These are phyloP conservation scores for Parauchenoglanis punctatus DNA, from an alignment of 2,797 vertebrate species.

Conservation along the genomic window DNA sequence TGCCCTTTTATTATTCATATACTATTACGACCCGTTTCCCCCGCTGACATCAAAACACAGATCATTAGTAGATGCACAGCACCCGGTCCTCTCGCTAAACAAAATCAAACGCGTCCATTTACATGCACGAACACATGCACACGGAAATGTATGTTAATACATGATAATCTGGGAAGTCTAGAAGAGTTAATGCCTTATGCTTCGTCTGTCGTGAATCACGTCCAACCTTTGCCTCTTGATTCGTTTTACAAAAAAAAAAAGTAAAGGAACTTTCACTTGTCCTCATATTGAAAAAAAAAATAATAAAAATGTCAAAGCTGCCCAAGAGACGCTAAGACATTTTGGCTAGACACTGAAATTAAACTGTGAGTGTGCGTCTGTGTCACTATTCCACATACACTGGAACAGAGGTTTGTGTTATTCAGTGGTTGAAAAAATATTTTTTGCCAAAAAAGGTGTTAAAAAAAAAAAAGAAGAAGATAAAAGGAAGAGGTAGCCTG, in stretches of 20 bases:
- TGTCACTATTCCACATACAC: slow-evolving; percentile 55
- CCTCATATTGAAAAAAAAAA: slow-evolving; percentile 26
- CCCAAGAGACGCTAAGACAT: slow-evolving; percentile 52
- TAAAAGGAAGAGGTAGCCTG: slow-evolving; percentile 62
- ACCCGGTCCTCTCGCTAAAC: not conserved
- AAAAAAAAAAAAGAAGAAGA: slow-evolving; percentile 60
- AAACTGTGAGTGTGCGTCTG: slow-evolving; percentile 61
- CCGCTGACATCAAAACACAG: not conserved
- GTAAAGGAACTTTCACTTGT: slow-evolving; percentile 5
- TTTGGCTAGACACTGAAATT: slow-evolving; percentile 54
- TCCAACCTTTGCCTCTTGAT: slow-evolving; percentile 25
- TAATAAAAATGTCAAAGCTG: slow-evolving; percentile 42
- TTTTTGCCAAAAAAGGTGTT: slow-evolving; percentile 70
- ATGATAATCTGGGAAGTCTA: slow-evolving; percentile 17
- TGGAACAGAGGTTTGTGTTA: slow-evolving; percentile 60
- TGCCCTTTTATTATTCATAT: not conserved
- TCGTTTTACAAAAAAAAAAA: slow-evolving; percentile 1
- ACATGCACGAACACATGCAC: not conserved
- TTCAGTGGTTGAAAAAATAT: slow-evolving; percentile 70
- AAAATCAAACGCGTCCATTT: not conserved
- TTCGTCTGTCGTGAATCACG: slow-evolving; percentile 30
- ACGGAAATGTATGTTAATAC: not conserved
- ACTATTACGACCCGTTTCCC: not conserved
- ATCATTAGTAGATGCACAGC: not conserved
- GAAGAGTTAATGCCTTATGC: slow-evolving; percentile 46